Evolutionary conservation across 2,113 vertebrate species (phyloP), one percentile per base, ranked within the genome.

Genomic region (Athene cunicularia): DNA sequence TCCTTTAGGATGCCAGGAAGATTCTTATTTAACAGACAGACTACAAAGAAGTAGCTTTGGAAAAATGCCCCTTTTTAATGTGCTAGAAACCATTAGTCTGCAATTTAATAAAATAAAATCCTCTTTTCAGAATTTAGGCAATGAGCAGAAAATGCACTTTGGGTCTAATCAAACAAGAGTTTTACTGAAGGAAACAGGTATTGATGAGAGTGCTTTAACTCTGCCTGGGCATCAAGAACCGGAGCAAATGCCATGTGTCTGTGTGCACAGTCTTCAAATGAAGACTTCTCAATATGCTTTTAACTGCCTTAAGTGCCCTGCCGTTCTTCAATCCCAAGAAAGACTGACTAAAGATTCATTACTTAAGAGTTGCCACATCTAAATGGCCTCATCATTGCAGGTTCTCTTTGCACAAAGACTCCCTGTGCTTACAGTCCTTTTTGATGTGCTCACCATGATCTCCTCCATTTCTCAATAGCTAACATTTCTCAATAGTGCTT

Each of bases 1-100:
- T 96, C 93, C 89, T 95, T 95, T 67, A 92, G 96, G 96, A 86
- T 88, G 70, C 82, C 96, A 92, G 90, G 95, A 96, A 88, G 91
- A 97, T 86, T 95, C 71, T 96, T 97, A 97, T 97, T 98, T 97
- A 98, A 98, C 94, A 95, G 90, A 90, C 71, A 95, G 96, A 92
- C 95, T 93, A 95, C 62, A 67, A 33, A 96, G 86, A 93, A 95
- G 59, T 37, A 90, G 67, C 49, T 93, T 95, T 96, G 94, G 97
- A 88, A 97, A 97, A 97, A 97, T 97, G 88, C 67, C 56, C 81
- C 83, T 82, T 88, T 97, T 95, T 96, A 96, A 96, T 90, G 93
- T 91, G 79, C 49, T 85, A 88, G 84, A 96, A 97, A 96, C 73
- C 92, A 93, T 97, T 82, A 90, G 68, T 83, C 83, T 94, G 79